Conservation (phyloP, 2,797 vertebrate species). For the Pagetopsis macropterus region DNA sequence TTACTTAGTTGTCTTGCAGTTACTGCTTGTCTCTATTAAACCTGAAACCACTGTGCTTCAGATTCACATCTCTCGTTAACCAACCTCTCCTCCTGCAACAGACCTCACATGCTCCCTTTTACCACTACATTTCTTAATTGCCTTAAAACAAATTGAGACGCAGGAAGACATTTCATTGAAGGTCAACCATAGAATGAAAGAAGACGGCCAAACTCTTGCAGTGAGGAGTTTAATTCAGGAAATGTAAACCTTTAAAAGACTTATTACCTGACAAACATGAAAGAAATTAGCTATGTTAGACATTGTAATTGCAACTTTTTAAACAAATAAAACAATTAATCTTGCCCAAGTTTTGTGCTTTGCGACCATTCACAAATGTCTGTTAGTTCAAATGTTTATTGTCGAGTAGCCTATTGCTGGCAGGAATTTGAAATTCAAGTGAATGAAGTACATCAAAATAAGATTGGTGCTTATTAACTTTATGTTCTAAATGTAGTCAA, state of each 20-base stretch:
- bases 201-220: background rate
- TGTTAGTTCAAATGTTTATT: no score
- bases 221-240: conserved; percentile 23
- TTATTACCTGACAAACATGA: background rate
- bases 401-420: no score
- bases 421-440: no score
- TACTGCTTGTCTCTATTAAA: conserved; percentile 21
- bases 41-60: conserved; percentile 1
- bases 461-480: background rate
- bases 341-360: no score
- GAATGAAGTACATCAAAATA: no score
- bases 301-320: background rate
- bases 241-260: conserved; percentile 11
- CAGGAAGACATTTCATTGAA: conserved; percentile 5
- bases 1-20: conserved; percentile 17
- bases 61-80: conserved; percentile 18
- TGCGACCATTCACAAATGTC: no score
- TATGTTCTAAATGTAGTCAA: background rate
- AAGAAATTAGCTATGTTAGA: no score
- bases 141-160: conserved; percentile 11
- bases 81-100: conserved; percentile 2
- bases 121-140: conserved; percentile 9
- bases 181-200: conserved; percentile 10
- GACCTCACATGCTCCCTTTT: conserved; percentile 9
- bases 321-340: background rate